Percentiles rank a stretch among this genome's conserved stretches.
These are phyloP conservation scores for Amiota communis DNA, from an alignment of 2,888 invertebrate genomes.

Conservation along the genomic window DNA sequence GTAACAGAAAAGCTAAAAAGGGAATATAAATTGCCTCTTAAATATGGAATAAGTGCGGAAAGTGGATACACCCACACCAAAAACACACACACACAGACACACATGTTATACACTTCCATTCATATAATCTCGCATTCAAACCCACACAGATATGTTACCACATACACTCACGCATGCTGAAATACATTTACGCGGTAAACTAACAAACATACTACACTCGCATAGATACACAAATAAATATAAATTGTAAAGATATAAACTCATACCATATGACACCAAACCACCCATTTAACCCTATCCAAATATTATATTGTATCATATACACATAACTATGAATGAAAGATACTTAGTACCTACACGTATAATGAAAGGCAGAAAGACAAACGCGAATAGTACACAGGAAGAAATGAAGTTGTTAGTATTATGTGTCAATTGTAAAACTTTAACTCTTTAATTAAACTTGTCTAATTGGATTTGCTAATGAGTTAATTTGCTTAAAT, in stretches of 20 bases:
- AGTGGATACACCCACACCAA: slow-evolving; percentile 54
- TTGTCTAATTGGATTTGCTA: slow-evolving; percentile 1
- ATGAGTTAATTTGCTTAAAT: slow-evolving; percentile 13
- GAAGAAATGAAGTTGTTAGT: slow-evolving; percentile 8
- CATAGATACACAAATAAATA: slow-evolving; percentile 37
- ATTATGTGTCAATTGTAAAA: not conserved
- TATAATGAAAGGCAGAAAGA: not conserved
- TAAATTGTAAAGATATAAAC: no score
- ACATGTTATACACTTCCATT: slow-evolving; percentile 6
- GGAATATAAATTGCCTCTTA: slow-evolving; percentile 73
- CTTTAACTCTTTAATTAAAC: slow-evolving; percentile 4
- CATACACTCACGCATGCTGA: not conserved
- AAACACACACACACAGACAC: slow-evolving; percentile 23
- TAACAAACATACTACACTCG: slow-evolving; percentile 32
- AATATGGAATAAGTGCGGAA: slow-evolving; percentile 69
- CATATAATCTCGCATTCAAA: not conserved
- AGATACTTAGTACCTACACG: not conserved
- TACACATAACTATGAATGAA: slow-evolving; percentile 26
- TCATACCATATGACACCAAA: slow-evolving; percentile 57
- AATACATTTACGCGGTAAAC: not conserved
- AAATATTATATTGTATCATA: not conserved
- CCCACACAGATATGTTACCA: not conserved
- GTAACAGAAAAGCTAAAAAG: slow-evolving; percentile 53
- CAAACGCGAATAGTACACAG: slow-evolving; percentile 8
- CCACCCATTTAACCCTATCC: slow-evolving; percentile 40